Conservation (phyloP, 2,797 vertebrate species). For the Loris lydekkerianus region DNA sequence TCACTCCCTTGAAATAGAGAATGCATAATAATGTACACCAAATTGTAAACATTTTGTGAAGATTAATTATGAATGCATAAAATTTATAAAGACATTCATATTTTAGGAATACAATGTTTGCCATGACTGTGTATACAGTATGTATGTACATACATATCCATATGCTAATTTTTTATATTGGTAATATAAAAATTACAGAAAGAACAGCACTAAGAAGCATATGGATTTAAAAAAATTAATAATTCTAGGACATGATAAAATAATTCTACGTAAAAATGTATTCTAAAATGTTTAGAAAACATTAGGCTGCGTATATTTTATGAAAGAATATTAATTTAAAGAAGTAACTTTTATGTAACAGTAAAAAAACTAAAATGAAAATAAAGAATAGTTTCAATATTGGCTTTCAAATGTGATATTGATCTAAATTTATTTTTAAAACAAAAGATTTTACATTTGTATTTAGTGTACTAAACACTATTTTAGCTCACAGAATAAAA, state of each 20-base stretch:
- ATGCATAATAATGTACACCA: neutral
- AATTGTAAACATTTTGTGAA: conserved; percentile 30
- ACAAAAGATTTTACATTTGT: neutral
- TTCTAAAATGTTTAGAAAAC: neutral
- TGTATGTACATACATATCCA: neutral
- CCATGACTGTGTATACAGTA: neutral
- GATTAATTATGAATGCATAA: neutral
- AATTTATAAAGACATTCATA: neutral
- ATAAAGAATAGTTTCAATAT: neutral
- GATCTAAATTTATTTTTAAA: neutral
- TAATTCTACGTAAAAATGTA: neutral
- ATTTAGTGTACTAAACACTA: neutral
- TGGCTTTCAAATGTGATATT: neutral
- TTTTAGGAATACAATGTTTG: neutral
- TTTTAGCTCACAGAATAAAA: neutral
- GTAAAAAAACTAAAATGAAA: neutral
- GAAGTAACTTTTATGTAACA: neutral
- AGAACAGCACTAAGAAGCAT: neutral
- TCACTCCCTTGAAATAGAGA: neutral
- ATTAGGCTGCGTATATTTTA: neutral
- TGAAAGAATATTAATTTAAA: neutral
- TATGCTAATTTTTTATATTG: neutral
- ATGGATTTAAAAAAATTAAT: neutral
- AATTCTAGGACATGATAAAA: neutral
- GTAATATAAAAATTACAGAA: neutral